A percentile compares a stretch with the other conserved stretches of the same genome.
phyloP scores from a whole-genome alignment of 2,888 invertebrate genomes.

The Rutpela maculata region DNA sequence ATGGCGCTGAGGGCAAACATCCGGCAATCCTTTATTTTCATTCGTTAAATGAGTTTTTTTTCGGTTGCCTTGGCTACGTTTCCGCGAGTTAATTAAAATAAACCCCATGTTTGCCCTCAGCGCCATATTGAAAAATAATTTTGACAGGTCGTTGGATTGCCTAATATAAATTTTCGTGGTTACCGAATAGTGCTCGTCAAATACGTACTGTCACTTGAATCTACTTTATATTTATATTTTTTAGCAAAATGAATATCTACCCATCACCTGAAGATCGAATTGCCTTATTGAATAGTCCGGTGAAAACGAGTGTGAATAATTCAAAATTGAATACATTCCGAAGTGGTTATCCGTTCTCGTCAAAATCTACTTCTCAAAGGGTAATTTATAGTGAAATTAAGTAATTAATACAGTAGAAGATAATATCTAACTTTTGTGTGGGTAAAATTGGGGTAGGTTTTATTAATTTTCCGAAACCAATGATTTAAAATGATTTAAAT shows the following conservation, averaged over 20 bases:
- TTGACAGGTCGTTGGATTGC: no score
- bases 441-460: no score
- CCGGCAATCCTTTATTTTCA: no score
- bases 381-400: constrained; percentile 1
- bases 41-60: no score
- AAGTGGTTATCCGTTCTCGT: constrained; percentile 24
- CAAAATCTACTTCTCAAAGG: constrained; percentile 8
- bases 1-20: no score
- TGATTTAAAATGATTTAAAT: no score
- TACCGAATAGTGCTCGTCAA: background rate
- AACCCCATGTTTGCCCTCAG: no score
- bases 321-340: constrained; percentile 49
- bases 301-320: constrained; percentile 40
- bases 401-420: background rate
- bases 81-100: no score
- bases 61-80: no score
- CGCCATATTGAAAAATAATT: no score
- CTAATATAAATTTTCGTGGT: background rate
- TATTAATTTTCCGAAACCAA: no score
- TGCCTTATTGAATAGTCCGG: constrained; percentile 17
- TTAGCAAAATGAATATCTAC: constrained; percentile 33
- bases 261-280: constrained; percentile 39
- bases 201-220: constrained; percentile 11
- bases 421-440: no score
- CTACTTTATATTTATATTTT: constrained; percentile 18